Evolutionary conservation across 1,140 invertebrate species (phyloP), one percentile per base, ranked within the genome.

Genomic region (Ridgeia piscesae): DNA sequence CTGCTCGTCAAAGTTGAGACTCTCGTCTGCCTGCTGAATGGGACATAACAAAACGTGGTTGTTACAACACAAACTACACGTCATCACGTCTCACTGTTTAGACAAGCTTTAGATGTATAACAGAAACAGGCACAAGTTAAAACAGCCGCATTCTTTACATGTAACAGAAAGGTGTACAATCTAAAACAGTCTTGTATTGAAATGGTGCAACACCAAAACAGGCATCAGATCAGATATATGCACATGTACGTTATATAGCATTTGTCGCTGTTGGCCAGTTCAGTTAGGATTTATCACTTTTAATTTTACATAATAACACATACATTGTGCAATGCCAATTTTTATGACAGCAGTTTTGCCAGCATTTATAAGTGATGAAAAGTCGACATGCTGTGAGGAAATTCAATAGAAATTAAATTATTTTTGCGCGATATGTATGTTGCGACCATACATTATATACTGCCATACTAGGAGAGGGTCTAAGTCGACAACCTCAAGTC

Each of bases 1-100:
- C 97, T 99, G 99, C 96, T 99, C 99, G 95, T 99, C 99, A 96
- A 99, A 99, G 96, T 99, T 99, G 96, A 96, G 94, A 58, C 95
- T 98, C 96, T 99, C 98, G 95, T 99, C 98, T 4, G 98, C 97
- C 96, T 99, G 98, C 97, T 98, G 94, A n/a, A 11, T 42, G 42
- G 4, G 95, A 95, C 2, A 93, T 92, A 91, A 48, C 33, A 58
- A 91, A n/a, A 91, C 4, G 27, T 21, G 33, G n/a, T n/a, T 11
- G 91, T 21, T 8, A 35, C 11, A 1, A 90, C 35, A 34, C 58
- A 77, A 77, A 77, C 58, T 21, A 77, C 58, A 77, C 58, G 27
- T 21, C 17, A 14, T 77, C 27, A 77, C 27, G 2, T 77, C 27
- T 77, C 58, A 77, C 27, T 4, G 17, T 8, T 77, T 77, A 0